Evolutionary conservation across 1,140 invertebrate genomes (phyloP).

Genomic region (Heliconius himera): DNA sequence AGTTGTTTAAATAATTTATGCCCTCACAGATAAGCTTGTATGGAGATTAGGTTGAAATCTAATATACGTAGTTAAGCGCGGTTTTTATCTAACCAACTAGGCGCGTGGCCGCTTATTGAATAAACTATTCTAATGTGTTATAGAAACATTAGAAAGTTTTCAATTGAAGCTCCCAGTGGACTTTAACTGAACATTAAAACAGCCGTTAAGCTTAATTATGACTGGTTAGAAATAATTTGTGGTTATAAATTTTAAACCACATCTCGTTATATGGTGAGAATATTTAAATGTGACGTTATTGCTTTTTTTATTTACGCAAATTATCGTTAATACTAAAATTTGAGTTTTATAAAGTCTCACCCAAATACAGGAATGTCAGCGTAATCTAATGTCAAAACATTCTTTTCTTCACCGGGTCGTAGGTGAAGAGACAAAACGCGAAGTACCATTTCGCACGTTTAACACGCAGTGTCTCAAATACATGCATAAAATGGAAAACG

Average conservation of each 20-base stretch:
- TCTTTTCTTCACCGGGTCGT: too few relatives aligned
- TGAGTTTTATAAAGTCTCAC: background rate
- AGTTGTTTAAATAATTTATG: constrained; percentile 76
- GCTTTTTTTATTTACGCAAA: background rate
- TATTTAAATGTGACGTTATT: background rate
- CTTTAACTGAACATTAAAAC: too few relatives aligned
- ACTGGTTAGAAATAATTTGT: background rate
- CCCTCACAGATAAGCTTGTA: constrained; percentile 59
- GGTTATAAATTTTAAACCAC: background rate
- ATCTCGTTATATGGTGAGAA: background rate
- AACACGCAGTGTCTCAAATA: too few relatives aligned
- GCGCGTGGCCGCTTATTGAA: constrained; percentile 65
- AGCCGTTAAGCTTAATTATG: constrained; percentile 45
- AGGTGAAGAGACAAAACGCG: too few relatives aligned
- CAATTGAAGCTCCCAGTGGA: constrained; percentile 45
- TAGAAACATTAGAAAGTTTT: constrained; percentile 55
- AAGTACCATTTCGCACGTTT: too few relatives aligned
- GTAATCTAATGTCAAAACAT: too few relatives aligned
- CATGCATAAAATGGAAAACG: too few relatives aligned
- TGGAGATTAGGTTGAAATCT: constrained; percentile 70
- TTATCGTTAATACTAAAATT: background rate
- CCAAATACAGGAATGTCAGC: too few relatives aligned
- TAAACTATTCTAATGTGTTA: constrained; percentile 67
- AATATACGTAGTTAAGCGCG: constrained; percentile 70
- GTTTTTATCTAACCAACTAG: constrained; percentile 60